Base-by-base conservation (phyloP, 2,888 invertebrate genomes). In the Pyrochroa serraticornis region DNA sequence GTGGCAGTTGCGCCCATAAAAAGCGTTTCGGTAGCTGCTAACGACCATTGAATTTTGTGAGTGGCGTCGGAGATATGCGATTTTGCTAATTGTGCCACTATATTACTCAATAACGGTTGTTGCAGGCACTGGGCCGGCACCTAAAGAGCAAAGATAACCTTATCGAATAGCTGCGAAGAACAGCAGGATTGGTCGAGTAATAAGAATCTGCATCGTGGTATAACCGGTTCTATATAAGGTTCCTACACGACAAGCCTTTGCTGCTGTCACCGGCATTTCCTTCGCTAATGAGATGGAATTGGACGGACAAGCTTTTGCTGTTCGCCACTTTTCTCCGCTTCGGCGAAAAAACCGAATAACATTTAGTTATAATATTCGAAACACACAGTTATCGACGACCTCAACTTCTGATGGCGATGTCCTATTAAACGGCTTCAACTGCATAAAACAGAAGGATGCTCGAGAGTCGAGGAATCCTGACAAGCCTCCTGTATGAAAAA, bases 231-330 rank as follows among this genome's bases (percentile, higher is more conserved):
- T 77, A 76, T 78, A 78, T 77, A 78, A 76, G 77, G 77, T 67
- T 68, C 70, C 73, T 69, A 71, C 75, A 76, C 75, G 77, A 75
- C 76, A 75, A 70, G 73, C 70, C 73, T 67, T 64, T 65, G 66
- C 67, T 71, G 75, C 77, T 78, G 79, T 79, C 79, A 78, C 73
- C 69, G 76, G 75, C 78, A 78, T 79, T 79, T 79, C 77, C 77
- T 74, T 72, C 78, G 77, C 79, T 79, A 79, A 79, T 79, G 79
- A 79, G 79, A 79, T 78, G 77, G 77, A 79, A 79, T 79, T 77
- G 79, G 78, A 78, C 72, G 76, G 78, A 79, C 79, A 79, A 76
- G 76, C 76, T 74, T 74, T 73, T 70, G 69, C 42, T 31, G 64
- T 54, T 54, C 46, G 68, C 71, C 70, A 71, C 69, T 70, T 71